A percentile compares a stretch with the other conserved stretches of the same genome.
Conservation (phyloP, 2,797 vertebrate species). For the Limosa lapponica region DNA sequence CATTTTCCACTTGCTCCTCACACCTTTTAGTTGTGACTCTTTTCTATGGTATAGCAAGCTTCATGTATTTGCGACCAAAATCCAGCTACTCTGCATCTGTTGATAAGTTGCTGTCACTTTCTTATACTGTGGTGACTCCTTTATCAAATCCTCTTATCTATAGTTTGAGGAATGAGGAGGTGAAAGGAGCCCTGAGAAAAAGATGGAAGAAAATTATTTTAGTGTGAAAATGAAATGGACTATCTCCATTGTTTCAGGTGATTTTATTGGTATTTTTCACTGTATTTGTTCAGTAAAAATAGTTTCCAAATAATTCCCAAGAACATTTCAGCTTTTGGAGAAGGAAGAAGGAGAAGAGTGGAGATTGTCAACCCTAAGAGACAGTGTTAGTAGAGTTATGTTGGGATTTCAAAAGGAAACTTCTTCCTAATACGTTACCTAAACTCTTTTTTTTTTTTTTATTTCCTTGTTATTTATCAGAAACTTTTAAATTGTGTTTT, state of each 20-base stretch:
- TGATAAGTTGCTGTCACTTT: constrained; percentile 2
- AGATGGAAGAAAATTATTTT: neutral
- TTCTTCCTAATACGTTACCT: neutral
- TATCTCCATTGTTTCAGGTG: neutral
- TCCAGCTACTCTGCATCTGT: neutral
- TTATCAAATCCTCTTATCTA: neutral
- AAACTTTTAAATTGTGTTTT: neutral
- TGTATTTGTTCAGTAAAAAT: neutral
- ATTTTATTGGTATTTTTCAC: neutral
- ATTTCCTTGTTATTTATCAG: neutral
- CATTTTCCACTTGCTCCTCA: constrained; percentile 1
- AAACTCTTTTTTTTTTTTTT: neutral
- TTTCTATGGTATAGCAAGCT: neutral
- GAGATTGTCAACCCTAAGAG: neutral
- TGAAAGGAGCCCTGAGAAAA: constrained; percentile 7
- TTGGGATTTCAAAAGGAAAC: neutral
- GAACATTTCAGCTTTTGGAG: neutral
- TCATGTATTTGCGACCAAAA: neutral
- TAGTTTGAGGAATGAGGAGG: neutral
- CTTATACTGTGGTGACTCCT: neutral
- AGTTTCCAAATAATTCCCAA: neutral
- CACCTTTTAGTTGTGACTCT: neutral
- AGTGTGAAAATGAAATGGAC: neutral
- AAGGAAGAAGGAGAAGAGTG: neutral
- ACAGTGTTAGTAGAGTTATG: neutral